Evolutionary conservation across 1,140 invertebrate genomes (phyloP).

Genomic region (Yoshiicerus persimilis): DNA sequence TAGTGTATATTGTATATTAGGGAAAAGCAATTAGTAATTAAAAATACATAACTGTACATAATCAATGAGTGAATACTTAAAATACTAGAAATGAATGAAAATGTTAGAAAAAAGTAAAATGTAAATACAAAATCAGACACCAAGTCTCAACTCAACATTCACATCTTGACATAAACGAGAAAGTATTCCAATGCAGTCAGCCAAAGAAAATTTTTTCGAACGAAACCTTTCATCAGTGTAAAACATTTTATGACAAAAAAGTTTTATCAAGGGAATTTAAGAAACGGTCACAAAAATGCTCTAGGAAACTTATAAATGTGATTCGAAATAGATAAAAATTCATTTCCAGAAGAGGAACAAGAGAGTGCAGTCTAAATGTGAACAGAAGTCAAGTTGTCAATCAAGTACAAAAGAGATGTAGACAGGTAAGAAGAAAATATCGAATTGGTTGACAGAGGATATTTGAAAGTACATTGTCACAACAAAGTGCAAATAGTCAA

Average conservation of each 20-base stretch:
- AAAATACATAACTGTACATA: not conserved
- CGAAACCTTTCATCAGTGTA: not conserved
- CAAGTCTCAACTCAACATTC: conserved; percentile 1
- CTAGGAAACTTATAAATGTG: too few relatives aligned
- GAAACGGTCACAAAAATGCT: not conserved
- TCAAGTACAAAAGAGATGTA: not conserved
- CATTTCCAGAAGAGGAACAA: too few relatives aligned
- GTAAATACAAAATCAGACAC: not conserved
- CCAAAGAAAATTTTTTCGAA: not conserved
- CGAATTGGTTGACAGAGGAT: not conserved
- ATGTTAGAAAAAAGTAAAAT: not conserved
- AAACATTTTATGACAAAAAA: not conserved
- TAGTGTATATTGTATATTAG: not conserved
- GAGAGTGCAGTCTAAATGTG: not conserved
- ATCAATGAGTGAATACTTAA: not conserved
- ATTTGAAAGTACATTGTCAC: not conserved
- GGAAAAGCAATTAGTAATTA: not conserved
- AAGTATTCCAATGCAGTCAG: not conserved
- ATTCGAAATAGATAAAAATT: too few relatives aligned
- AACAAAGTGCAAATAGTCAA: not conserved
- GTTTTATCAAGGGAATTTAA: not conserved
- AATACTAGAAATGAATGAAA: not conserved
- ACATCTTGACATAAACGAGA: not conserved
- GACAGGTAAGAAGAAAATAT: not conserved
- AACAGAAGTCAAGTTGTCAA: not conserved